phyloP scores from a whole-genome alignment of 2,797 vertebrate species.

The Chlorospingus semifuscus region DNA sequence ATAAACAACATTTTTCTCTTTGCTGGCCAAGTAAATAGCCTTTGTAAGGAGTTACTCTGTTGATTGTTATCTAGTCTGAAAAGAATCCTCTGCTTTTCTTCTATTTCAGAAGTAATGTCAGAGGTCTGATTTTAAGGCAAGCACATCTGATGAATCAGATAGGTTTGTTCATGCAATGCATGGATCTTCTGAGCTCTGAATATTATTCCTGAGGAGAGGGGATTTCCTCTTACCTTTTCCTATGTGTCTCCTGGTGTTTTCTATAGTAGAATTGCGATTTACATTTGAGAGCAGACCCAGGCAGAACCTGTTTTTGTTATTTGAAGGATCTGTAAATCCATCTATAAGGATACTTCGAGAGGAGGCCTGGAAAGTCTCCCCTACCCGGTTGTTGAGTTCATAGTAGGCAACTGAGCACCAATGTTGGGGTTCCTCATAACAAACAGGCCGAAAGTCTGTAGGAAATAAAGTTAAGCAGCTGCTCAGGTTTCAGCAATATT shows the following conservation, averaged over 20 bases:
- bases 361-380: slow-evolving; percentile 94
- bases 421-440: slow-evolving; percentile 94
- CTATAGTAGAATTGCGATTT: slow-evolving; percentile 97
- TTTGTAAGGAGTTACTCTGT: slow-evolving; percentile 28
- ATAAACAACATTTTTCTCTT: slow-evolving; percentile 63
- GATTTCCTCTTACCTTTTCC: slow-evolving; percentile 87
- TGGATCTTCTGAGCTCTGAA: not conserved
- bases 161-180: not conserved
- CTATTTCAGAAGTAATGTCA: slow-evolving; percentile 13
- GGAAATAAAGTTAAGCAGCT: not conserved
- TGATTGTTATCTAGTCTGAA: slow-evolving; percentile 1
- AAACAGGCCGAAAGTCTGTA: slow-evolving; percentile 90
- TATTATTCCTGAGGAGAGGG: not conserved
- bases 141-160: not conserved
- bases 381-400: slow-evolving; percentile 94
- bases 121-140: not conserved
- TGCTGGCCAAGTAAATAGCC: not conserved
- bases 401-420: slow-evolving; percentile 99
- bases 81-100: slow-evolving; percentile 23
- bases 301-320: slow-evolving; percentile 97
- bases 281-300: slow-evolving; percentile 96
- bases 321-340: slow-evolving; percentile 96
- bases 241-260: slow-evolving; percentile 95
- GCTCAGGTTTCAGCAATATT: not conserved
- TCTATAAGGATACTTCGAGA: slow-evolving; percentile 92